These are phyloP conservation scores for Ceratina japonica DNA, from an alignment of 1,140 invertebrate species.

Conservation along the genomic window DNA sequence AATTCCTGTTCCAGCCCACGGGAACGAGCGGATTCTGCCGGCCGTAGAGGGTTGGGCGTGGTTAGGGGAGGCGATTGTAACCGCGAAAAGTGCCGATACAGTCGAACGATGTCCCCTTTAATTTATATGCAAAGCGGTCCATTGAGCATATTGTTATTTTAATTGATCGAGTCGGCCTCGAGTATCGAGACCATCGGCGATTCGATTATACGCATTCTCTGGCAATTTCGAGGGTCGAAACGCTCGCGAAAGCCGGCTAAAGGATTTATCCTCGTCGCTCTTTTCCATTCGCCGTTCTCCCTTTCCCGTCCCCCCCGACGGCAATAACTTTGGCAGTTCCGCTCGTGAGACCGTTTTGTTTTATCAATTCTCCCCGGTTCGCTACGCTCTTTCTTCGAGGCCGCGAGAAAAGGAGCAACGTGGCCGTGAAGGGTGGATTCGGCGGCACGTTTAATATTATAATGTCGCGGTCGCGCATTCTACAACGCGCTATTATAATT, in stretches of 20 bases:
- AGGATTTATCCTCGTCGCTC: constrained; percentile 52
- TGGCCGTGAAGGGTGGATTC: background rate
- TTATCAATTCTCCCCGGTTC: constrained; percentile 13
- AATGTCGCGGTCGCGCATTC: constrained; percentile 19
- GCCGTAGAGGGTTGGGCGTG: too few relatives aligned
- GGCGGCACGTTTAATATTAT: constrained; percentile 38
- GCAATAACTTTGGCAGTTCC: background rate
- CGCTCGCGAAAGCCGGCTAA: background rate
- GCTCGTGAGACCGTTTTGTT: background rate
- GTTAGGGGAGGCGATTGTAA: constrained; percentile 4
- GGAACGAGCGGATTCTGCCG: constrained; percentile 7
- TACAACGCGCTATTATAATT: constrained; percentile 50
- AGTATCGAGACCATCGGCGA: constrained; percentile 38
- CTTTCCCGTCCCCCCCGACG: background rate
- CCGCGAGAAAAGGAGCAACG: background rate
- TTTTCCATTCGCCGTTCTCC: background rate
- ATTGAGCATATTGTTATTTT: constrained; percentile 66
- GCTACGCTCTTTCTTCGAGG: background rate
- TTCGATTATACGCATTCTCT: constrained; percentile 57
- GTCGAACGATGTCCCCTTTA: constrained; percentile 49
- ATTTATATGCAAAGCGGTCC: constrained; percentile 62
- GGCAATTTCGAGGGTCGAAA: constrained; percentile 34
- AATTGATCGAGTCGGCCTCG: constrained; percentile 47
- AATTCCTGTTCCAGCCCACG: background rate
- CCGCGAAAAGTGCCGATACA: constrained; percentile 55